Base-by-base conservation (phyloP, 2,113 vertebrate genomes). In the Osmerus eperlanus region DNA sequence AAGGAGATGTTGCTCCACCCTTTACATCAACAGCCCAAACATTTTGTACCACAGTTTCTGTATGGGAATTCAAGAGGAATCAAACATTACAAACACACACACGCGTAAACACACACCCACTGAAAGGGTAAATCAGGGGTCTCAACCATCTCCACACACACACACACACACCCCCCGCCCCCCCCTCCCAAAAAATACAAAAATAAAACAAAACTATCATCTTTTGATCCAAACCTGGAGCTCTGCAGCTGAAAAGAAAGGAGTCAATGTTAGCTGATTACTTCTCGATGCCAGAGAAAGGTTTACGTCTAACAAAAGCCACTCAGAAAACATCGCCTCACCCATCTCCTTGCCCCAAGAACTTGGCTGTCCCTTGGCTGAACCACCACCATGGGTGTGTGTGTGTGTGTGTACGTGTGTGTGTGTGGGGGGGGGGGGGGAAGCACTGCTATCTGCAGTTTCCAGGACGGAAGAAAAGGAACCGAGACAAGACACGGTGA, bases 331-430 rank as follows among this genome's bases (percentile, higher is more conserved):
- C 72, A 77, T 62, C 67, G 71, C 28, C 65, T 68, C 65, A 53
- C 23, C 74, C 54, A 68, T 83, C 77, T 77, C 71, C 32, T 8
- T 36, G 32, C 73, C 70, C 65, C 65, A 72, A 75, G 68, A 83
- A 81, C 71, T 78, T 75, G 67, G 67, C 81, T 89, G 86, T 88
- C 86, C 86, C 73, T 67, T 84, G 70, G 77, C 72, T 89, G 88
- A 88, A 89, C 86, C 79, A 79, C 19, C 12, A 12, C 21, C 4
- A 7, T 13, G 56, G 5, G 7, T 18, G 9, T 55, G 2, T 59
- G 4, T n/a, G 18, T 58, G 55, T 7, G 18, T 58, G 18, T 58
- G 14, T 0, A n/a, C n/a, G 55, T 6, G 55, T 3, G 18, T 23
- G 23, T 23, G 23, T 23, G 55, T 3, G 19, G 16, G 19, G 16